Evolutionary conservation across 2,888 invertebrate genomes (phyloP).

Genomic region (Mesochorus sp.): DNA sequence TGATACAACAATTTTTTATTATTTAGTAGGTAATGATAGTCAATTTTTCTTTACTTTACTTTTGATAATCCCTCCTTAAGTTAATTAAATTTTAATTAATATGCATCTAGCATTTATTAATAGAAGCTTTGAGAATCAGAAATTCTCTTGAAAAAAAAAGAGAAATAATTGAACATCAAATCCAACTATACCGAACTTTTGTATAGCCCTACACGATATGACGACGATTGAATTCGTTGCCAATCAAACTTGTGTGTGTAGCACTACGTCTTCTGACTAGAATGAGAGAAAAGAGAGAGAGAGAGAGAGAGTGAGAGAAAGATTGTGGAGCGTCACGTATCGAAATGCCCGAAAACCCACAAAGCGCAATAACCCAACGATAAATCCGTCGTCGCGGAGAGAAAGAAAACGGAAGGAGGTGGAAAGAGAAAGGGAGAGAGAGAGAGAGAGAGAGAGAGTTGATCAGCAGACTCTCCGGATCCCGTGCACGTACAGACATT

Average conservation of each 20-base stretch:
- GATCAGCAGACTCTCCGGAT: constrained; percentile 75
- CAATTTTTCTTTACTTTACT: too few relatives aligned
- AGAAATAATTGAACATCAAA: background rate
- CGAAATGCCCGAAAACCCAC: constrained; percentile 58
- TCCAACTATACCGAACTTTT: background rate
- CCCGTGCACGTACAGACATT: constrained; percentile 75
- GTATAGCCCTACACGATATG: constrained; percentile 8
- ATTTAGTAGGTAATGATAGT: too few relatives aligned
- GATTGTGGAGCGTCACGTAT: constrained; percentile 52
- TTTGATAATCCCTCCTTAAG: too few relatives aligned
- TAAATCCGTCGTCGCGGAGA: constrained; percentile 75
- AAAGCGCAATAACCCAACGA: constrained; percentile 74
- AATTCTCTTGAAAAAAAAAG: background rate
- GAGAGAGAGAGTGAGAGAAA: constrained; percentile 1
- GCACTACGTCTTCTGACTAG: background rate
- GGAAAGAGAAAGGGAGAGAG: constrained; percentile 58
- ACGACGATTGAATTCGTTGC: constrained; percentile 36
- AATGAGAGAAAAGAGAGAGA: background rate
- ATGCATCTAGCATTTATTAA: too few relatives aligned
- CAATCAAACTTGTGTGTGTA: constrained; percentile 34
- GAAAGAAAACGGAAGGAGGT: constrained; percentile 60
- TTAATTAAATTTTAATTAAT: too few relatives aligned
- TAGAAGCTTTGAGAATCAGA: too few relatives aligned
- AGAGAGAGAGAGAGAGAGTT: constrained; percentile 63
- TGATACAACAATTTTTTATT: too few relatives aligned